Evolutionary conservation across 1,140 invertebrate genomes (phyloP).

Genomic region (Lordiphosa stackelbergi): DNA sequence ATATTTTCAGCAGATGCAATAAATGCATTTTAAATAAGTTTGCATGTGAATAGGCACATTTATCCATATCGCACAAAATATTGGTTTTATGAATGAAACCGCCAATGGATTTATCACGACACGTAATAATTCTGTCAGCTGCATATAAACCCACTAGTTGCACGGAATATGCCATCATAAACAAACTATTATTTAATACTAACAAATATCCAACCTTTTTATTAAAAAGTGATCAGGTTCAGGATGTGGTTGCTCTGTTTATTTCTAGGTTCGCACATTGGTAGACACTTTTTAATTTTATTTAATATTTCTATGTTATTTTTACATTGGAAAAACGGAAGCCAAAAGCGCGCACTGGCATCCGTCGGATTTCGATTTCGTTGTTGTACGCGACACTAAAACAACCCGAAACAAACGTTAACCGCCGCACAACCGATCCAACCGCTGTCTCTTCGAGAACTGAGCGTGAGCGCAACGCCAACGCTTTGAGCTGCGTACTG

Average conservation of each 20-base stretch:
- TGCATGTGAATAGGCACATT: not conserved
- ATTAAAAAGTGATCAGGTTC: not conserved
- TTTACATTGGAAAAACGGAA: slow-evolving; percentile 45
- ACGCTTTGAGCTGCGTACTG: slow-evolving; percentile 46
- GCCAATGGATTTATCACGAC: slow-evolving; percentile 56
- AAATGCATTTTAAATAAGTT: slow-evolving; percentile 39
- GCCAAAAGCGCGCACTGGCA: slow-evolving; percentile 22
- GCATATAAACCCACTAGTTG: slow-evolving; percentile 19
- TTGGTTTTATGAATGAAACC: slow-evolving; percentile 66
- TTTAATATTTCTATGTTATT: slow-evolving; percentile 42
- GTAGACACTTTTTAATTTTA: slow-evolving; percentile 7
- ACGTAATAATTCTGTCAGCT: slow-evolving; percentile 44
- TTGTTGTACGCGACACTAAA: slow-evolving; percentile 12
- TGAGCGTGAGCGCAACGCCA: slow-evolving; percentile 61
- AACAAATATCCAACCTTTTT: not conserved
- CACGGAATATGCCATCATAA: slow-evolving; percentile 1
- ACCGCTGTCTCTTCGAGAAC: slow-evolving; percentile 65
- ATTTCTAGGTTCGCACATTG: slow-evolving; percentile 22
- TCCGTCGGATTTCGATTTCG: slow-evolving; percentile 31
- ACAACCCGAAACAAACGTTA: slow-evolving; percentile 15
- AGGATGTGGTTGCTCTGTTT: no score
- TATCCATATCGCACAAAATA: not conserved
- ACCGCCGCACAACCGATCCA: slow-evolving; percentile 49
- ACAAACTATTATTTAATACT: not conserved
- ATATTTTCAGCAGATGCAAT: slow-evolving; percentile 65